Base-by-base conservation (phyloP, 23 tunicate genomes). In the Oikopleura dioica region DNA sequence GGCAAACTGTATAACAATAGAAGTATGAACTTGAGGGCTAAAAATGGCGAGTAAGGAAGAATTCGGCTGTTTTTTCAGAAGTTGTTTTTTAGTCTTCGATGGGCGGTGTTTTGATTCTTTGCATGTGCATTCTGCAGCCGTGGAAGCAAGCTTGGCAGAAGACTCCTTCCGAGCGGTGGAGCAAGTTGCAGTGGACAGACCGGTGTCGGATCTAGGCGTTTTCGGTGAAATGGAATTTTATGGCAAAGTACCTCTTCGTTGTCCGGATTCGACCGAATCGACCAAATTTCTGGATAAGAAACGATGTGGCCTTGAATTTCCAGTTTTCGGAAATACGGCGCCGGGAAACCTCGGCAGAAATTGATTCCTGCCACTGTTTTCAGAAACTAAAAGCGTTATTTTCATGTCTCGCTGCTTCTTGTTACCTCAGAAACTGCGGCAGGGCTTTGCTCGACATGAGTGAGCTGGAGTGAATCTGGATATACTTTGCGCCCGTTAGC, bases 241-340 rank as follows among this genome's bases (percentile, higher is more conserved):
- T 44, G 55, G 21, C 9, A 9, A 44, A 9, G 9, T 44, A 44
- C 55, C 55, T 44, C 55, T 44, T 84, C 88, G 67, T 87, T 87
- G 32, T 77, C 51, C 0, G 81, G 38, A 80, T 37, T 36, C 21
- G 77, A 81, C n/a, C 95, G 37, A 28, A 82, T 76, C 36, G 88
- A 83, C 95, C 95, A 87, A 51, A 87, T 78, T 76, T 87, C 95
- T 24, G 82, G 38, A 35, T 69, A 76, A 21, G 92, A 82, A 1
- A 87, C 85, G 12, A 87, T 38, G 12, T 80, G 77, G 2, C 85
- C 85, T 50, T 84, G 95, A 4, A 81, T 81, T 1, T 75, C 69
- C 38, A 87, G 58, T 32, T 80, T 82, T 75, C 87, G 84, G 31
- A 80, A 51, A 35, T 80, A 67, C 5, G 81, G 79, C 44, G 95